These are phyloP conservation scores for Drosophila ambigua DNA, from an alignment of 1,140 invertebrate species.

Conservation along the genomic window DNA sequence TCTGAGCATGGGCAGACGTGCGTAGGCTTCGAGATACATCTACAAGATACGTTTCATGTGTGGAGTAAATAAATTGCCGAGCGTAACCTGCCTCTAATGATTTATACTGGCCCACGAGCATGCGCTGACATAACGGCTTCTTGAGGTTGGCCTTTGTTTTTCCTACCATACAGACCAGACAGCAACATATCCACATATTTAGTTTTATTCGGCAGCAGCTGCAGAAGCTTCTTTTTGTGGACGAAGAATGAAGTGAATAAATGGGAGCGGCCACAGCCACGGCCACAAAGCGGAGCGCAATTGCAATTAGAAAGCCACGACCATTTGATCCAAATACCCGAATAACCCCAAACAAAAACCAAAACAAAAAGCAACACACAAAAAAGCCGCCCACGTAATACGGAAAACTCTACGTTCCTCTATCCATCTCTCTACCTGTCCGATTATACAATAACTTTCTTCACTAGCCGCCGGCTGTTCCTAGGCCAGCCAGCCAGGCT, in stretches of 20 bases:
- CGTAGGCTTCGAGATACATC: constrained; percentile 70
- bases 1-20: constrained; percentile 73
- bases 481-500: constrained; percentile 26
- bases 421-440: constrained; percentile 11
- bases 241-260: constrained; percentile 34
- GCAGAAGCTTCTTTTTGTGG: constrained; percentile 53
- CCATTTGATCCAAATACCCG: constrained; percentile 41
- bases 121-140: constrained; percentile 66
- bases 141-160: constrained; percentile 62
- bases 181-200: constrained; percentile 2
- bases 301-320: constrained; percentile 68
- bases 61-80: constrained; percentile 72
- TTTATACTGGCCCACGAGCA: constrained; percentile 53
- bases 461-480: constrained; percentile 28
- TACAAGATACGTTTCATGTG: constrained; percentile 77
- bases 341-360: constrained; percentile 25
- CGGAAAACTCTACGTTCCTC: constrained; percentile 52
- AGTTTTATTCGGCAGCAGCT: constrained; percentile 27
- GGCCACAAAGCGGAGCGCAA: constrained; percentile 36
- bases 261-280: constrained; percentile 44
- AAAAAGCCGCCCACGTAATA: constrained; percentile 61
- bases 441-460: constrained; percentile 73
- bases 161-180: constrained; percentile 8
- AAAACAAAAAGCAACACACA: not conserved
- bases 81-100: constrained; percentile 76